Evolutionary conservation across 2,797 vertebrate species (phyloP).

Genomic region (Prionace glauca): DNA sequence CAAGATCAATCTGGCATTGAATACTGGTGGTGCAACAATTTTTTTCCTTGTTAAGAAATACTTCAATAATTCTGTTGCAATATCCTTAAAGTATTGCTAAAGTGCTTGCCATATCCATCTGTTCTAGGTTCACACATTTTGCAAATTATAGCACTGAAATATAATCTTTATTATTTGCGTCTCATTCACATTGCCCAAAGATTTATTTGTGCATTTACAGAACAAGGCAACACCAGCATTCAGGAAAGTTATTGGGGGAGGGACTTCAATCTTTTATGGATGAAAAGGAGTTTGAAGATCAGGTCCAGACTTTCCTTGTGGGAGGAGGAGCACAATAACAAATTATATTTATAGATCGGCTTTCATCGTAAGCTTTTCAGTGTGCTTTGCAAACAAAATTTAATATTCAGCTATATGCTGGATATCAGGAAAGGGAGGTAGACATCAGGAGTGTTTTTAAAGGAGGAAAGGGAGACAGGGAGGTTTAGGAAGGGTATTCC

Average conservation of each 20-base stretch:
- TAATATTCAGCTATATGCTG: no score
- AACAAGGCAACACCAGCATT: neutral
- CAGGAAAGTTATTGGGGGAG: neutral
- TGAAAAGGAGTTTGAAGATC: neutral
- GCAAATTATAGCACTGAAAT: neutral
- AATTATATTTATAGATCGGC: no score
- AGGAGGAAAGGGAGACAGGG: no score
- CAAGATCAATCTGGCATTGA: neutral
- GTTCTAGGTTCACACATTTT: neutral
- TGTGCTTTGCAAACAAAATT: no score
- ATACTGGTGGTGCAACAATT: neutral
- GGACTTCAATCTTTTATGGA: neutral
- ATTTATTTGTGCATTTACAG: neutral
- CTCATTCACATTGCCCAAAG: neutral
- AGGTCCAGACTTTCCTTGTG: neutral
- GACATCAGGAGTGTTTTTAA: no score
- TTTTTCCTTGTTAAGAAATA: neutral
- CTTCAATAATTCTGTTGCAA: neutral
- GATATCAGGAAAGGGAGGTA: no score
- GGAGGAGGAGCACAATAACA: neutral
- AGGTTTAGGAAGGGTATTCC: no score
- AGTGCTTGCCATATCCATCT: neutral
- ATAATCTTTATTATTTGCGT: neutral
- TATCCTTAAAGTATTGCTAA: neutral
- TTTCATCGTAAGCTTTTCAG: no score